Base-by-base conservation (phyloP, 2,797 vertebrate genomes). In the Monodelphis domestica region DNA sequence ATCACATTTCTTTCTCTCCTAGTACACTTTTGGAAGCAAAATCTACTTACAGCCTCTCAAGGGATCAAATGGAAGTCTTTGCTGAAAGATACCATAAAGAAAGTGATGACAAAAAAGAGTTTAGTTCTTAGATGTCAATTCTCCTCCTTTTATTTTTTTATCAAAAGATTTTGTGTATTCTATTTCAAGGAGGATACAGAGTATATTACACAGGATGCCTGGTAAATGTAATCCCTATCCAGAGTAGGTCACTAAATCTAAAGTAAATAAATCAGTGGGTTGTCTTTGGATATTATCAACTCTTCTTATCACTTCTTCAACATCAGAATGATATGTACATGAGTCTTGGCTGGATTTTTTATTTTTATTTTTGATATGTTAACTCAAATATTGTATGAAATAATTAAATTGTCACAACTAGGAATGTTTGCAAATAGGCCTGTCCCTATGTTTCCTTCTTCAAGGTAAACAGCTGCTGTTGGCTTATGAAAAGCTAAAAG, bases 391-490 rank as follows among this genome's bases (percentile, higher is more conserved):
- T 96, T 94, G 59, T 93, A 95, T 97, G 90, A 97, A 98, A 97
- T 98, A 97, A 98, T 98, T 96, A 90, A 97, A 96, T 93, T 96
- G 97, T 97, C 97, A 96, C 95, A 92, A 95, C 89, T 95, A 94
- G 88, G 89, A 45, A 87, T 93, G 91, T 92, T 92, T 97, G 91
- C 95, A 96, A 97, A 97, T 97, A 95, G 96, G 91, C 91, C 93
- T 93, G 95, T 97, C 97, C 97, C 98, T 98, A 97, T 96, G 21
- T 97, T 98, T 97, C 91, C 63, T 91, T 97, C 94, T 95, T 98
- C 95, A 87, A 97, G 97, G 97, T 97, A 98, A 98, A 97, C 97
- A 98, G 97, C 94, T 97, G 95, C 97, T 96, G 2, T 0, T 96
- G 96, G 96, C 95, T 98, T 97, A 91, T 89, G 93, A 92, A 95